Evolutionary conservation across 2,888 invertebrate species (phyloP).

Genomic region (Himalopsyche anomala): DNA sequence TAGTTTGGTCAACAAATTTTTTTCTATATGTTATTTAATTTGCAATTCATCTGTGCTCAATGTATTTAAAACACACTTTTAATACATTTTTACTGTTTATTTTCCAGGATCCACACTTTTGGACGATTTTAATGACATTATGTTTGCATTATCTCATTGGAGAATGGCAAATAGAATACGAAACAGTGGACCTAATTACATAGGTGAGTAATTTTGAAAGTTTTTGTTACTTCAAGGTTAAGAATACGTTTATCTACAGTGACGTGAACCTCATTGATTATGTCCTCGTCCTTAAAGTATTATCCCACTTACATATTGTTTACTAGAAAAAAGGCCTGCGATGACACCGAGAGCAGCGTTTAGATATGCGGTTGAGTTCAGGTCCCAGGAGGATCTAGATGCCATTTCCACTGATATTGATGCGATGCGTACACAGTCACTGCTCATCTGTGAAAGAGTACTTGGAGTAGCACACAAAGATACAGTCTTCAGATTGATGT

Average conservation of each 20-base stretch:
- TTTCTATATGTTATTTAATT: not conserved
- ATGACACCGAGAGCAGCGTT: slow-evolving; percentile 80
- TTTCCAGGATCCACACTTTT: slow-evolving; percentile 84
- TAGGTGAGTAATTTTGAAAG: slow-evolving; percentile 66
- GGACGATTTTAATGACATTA: slow-evolving; percentile 89
- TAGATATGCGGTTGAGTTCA: slow-evolving; percentile 85
- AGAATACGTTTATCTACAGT: too few species aligned
- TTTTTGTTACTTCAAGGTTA: too few species aligned
- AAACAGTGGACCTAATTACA: slow-evolving; percentile 50
- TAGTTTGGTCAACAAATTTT: not conserved
- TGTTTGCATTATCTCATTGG: slow-evolving; percentile 86
- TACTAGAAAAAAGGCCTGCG: slow-evolving; percentile 74
- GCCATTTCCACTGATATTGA: slow-evolving; percentile 88
- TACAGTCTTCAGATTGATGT: slow-evolving; percentile 87
- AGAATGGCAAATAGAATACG: slow-evolving; percentile 85
- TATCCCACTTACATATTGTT: not conserved
- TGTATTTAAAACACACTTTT: too few species aligned
- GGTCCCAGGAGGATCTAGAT: slow-evolving; percentile 83
- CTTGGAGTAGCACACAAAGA: slow-evolving; percentile 92
- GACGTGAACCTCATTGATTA: too few species aligned
- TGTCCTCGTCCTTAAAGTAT: not conserved
- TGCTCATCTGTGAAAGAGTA: slow-evolving; percentile 92
- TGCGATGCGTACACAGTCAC: slow-evolving; percentile 89
- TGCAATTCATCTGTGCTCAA: too few species aligned
- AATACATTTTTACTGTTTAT: too few species aligned